phyloP scores from a whole-genome alignment of 2,888 invertebrate genomes.

The Calameuta idolon region DNA sequence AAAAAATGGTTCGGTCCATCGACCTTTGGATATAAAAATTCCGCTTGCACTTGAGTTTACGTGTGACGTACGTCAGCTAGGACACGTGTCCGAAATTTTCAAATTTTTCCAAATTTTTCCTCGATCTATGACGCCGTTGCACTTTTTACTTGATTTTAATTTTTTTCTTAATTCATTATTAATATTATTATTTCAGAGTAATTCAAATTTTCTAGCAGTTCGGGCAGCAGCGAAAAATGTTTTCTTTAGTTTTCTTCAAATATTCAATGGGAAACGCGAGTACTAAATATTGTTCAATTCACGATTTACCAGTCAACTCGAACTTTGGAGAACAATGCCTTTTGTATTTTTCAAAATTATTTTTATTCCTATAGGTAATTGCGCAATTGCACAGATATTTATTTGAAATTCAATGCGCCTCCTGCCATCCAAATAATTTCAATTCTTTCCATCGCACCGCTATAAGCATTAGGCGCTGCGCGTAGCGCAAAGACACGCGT shows the following conservation, averaged over 20 bases:
- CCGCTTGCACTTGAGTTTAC: not conserved
- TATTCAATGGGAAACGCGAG: not conserved
- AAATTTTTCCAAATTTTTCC: not conserved
- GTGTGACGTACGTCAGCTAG: not conserved
- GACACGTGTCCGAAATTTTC: not conserved
- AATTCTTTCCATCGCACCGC: not conserved
- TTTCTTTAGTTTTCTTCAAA: too few species aligned
- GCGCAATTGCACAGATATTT: not conserved
- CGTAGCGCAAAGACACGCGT: not conserved
- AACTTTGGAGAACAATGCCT: too few species aligned
- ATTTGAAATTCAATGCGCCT: not conserved
- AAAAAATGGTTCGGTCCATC: not conserved
- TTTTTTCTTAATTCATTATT: not conserved
- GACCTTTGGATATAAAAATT: not conserved
- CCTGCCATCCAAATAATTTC: not conserved
- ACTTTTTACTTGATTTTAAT: not conserved
- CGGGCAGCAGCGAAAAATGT: too few species aligned
- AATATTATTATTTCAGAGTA: not conserved
- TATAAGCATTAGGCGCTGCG: not conserved
- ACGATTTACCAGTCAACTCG: too few species aligned
- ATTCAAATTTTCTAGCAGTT: not conserved
- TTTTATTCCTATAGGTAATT: not conserved
- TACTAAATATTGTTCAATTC: not conserved
- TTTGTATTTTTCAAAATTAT: not conserved
- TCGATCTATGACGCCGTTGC: not conserved